Percentiles rank a stretch among this genome's conserved stretches.
phyloP scores from a whole-genome alignment of 2,888 invertebrate species.

The Drosophila affinis region DNA sequence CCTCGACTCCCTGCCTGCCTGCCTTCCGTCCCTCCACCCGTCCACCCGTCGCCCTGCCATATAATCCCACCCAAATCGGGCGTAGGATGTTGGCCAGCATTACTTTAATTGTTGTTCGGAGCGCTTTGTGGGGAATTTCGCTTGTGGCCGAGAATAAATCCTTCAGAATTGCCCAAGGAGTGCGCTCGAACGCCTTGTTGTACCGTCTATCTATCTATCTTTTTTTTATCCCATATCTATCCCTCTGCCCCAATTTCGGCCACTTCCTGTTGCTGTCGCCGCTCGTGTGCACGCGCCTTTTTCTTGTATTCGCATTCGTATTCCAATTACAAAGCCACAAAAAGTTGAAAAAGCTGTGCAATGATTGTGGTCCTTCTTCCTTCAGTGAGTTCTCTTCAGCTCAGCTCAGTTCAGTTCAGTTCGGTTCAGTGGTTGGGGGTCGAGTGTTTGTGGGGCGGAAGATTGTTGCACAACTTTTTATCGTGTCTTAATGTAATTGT shows the following conservation, averaged over 20 bases:
- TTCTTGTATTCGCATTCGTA: slow-evolving; percentile 46
- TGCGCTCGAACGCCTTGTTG: slow-evolving; percentile 72
- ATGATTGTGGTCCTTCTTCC: slow-evolving; percentile 59
- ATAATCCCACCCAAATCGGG: slow-evolving; percentile 59
- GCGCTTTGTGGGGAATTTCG: slow-evolving; percentile 68
- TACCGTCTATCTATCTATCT: background rate
- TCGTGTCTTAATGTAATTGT: slow-evolving; percentile 80
- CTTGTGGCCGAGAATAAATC: slow-evolving; percentile 73
- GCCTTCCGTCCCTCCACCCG: background rate
- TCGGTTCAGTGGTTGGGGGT: slow-evolving; percentile 9
- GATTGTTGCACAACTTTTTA: slow-evolving; percentile 77
- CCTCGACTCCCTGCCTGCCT: slow-evolving; percentile 12
- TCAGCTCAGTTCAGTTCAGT: slow-evolving; percentile 1
- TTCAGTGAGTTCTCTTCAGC: slow-evolving; percentile 12
- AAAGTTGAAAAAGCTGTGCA: slow-evolving; percentile 77
- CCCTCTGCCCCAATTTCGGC: slow-evolving; percentile 49
- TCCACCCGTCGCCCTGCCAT: slow-evolving; percentile 9
- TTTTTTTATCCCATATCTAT: slow-evolving; percentile 22
- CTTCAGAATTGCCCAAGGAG: slow-evolving; percentile 75
- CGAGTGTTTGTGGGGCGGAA: slow-evolving; percentile 34
- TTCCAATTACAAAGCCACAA: slow-evolving; percentile 80
- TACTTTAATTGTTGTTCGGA: slow-evolving; percentile 77
- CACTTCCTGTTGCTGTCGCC: slow-evolving; percentile 54
- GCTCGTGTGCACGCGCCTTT: slow-evolving; percentile 59
- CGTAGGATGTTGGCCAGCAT: slow-evolving; percentile 70